These are phyloP conservation scores for Dendronephthya gigantea DNA, from an alignment of 64 coral and sea anemone genomes.

Conservation along the genomic window DNA sequence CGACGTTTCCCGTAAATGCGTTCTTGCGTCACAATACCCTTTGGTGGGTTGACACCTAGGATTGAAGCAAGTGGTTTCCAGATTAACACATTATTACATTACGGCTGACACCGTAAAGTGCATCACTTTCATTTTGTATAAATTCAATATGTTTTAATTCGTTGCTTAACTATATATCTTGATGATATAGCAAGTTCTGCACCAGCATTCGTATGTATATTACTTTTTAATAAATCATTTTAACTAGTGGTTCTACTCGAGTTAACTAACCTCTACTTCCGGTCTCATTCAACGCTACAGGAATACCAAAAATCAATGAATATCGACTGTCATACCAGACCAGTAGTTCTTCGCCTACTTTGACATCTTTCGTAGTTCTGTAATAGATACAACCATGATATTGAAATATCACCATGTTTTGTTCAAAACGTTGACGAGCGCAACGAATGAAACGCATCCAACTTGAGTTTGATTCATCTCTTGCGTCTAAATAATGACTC, in stretches of 20 bases:
- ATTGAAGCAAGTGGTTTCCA: no score
- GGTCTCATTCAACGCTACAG: constrained; percentile 73
- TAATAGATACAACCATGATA: constrained; percentile 97
- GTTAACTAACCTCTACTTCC: constrained; percentile 61
- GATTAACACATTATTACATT: no score
- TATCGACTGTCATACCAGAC: constrained; percentile 96
- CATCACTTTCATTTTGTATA: neutral
- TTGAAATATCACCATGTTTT: constrained; percentile 98
- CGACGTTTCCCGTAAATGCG: neutral
- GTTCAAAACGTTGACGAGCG: constrained; percentile 87
- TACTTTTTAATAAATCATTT: no score
- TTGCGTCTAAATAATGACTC: constrained; percentile 93
- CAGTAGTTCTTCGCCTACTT: constrained; percentile 74
- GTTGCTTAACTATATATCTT: neutral
- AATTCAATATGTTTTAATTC: no score
- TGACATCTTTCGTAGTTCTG: constrained; percentile 72
- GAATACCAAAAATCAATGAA: constrained; percentile 92
- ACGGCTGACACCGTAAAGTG: no score
- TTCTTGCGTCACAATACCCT: neutral
- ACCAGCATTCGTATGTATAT: neutral
- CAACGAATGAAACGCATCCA: constrained; percentile 99
- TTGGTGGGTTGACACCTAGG: constrained; percentile 7
- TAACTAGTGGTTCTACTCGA: no score
- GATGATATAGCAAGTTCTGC: neutral
- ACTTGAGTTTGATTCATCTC: constrained; percentile 88